Percentiles rank a stretch among this genome's conserved stretches.
phyloP scores from a whole-genome alignment of 2,888 invertebrate species.

The Laspeyria flexula region DNA sequence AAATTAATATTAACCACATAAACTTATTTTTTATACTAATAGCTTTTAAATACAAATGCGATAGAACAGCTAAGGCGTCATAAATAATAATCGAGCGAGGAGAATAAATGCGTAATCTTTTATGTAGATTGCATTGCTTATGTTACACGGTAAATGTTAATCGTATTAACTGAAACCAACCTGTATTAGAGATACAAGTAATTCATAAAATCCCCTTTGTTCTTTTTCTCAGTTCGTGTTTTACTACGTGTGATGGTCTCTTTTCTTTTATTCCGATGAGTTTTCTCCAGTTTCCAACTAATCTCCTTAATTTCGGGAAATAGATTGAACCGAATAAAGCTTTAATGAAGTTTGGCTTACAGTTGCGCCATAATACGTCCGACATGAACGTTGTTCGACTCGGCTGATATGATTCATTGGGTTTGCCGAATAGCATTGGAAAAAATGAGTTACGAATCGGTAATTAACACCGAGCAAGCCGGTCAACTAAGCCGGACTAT shows the following conservation, averaged over 20 bases:
- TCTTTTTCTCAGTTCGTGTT: slow-evolving; percentile 12
- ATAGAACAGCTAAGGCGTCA: no score
- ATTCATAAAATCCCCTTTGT: slow-evolving; percentile 20
- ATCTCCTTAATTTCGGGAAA: slow-evolving; percentile 45
- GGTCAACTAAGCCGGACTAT: slow-evolving; percentile 58
- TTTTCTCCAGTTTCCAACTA: slow-evolving; percentile 44
- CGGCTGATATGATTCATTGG: slow-evolving; percentile 55
- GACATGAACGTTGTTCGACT: slow-evolving; percentile 9
- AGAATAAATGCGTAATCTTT: neutral
- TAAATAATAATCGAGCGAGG: neutral
- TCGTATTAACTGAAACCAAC: slow-evolving; percentile 2
- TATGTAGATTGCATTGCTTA: neutral
- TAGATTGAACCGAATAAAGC: slow-evolving; percentile 46
- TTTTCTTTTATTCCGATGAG: slow-evolving; percentile 42
- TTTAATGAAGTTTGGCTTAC: slow-evolving; percentile 45
- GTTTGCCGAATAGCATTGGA: slow-evolving; percentile 45
- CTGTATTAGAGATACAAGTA: slow-evolving; percentile 8
- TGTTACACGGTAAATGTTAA: neutral
- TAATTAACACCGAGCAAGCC: slow-evolving; percentile 64
- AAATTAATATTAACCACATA: no score
- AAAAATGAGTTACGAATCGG: slow-evolving; percentile 54
- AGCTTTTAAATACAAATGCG: no score
- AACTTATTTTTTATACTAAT: no score
- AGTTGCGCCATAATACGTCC: slow-evolving; percentile 17
- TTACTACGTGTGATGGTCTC: slow-evolving; percentile 18